Conservation (phyloP, 92 coral and sea anemone species). For the Zoanthus gigantus region DNA sequence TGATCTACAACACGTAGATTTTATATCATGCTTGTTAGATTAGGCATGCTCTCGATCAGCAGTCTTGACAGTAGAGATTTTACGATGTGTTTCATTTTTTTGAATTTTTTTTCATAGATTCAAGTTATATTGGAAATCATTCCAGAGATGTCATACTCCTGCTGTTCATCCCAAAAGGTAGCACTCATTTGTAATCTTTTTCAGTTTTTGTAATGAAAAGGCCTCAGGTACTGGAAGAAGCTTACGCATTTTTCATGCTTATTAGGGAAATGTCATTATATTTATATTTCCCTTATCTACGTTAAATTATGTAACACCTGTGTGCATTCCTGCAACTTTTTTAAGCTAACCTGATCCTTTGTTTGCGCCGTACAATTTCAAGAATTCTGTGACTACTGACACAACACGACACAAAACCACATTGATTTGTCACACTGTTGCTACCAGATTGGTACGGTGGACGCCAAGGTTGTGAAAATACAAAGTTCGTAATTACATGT, state of each 20-base stretch:
- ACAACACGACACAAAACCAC: no score
- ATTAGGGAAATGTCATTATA: neutral
- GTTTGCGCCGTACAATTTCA: neutral
- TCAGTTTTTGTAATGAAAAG: neutral
- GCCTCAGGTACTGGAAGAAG: neutral
- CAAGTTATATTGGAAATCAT: neutral
- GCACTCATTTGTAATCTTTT: neutral
- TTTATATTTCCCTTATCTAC: neutral
- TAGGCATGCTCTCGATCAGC: neutral
- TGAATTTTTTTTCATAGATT: neutral
- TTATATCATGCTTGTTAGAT: neutral
- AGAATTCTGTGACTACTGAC: no score
- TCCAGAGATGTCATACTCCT: slow-evolving; percentile 1
- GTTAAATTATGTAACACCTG: neutral
- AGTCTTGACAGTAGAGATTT: neutral
- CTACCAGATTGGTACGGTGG: neutral
- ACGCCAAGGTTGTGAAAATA: no score
- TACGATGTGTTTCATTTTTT: neutral
- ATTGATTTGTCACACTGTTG: no score
- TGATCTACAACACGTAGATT: neutral
- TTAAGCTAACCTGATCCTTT: neutral
- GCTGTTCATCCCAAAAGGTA: neutral
- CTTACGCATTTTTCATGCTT: no score
- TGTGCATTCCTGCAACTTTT: neutral
- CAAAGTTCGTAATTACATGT: no score